phyloP scores from a whole-genome alignment of 2,113 vertebrate species.

The Microcebus lehilahytsara region DNA sequence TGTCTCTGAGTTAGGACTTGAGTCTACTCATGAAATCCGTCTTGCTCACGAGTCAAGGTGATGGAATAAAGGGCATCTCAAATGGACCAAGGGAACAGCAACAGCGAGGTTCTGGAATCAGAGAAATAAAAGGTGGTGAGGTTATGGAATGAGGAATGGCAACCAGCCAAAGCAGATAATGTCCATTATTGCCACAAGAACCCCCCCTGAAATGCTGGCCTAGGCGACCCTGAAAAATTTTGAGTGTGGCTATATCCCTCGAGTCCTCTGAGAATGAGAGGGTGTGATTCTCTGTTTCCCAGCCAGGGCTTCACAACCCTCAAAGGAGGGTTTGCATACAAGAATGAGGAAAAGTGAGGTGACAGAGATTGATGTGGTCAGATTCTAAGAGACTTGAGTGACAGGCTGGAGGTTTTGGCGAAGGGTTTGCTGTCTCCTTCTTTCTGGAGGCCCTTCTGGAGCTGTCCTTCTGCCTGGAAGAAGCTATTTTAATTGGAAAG shows the following conservation, averaged over 20 bases:
- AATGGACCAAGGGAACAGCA: rapidly evolving
- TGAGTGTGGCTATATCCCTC: neutral
- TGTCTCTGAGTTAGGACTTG: neutral
- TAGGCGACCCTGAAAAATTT: neutral
- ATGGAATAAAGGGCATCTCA: neutral
- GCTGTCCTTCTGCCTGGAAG: neutral
- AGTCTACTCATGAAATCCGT: neutral
- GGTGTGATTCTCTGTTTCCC: neutral
- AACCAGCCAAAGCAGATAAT: too few species aligned
- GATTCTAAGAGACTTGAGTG: neutral
- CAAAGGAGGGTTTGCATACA: neutral
- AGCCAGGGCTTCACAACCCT: neutral
- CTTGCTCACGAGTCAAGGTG: neutral
- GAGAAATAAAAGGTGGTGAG: neutral
- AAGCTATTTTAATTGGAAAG: neutral
- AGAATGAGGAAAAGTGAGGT: neutral
- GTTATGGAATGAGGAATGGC: neutral
- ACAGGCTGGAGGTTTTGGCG: neutral
- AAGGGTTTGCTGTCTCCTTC: neutral
- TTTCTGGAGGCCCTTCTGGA: neutral
- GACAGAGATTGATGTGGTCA: neutral
- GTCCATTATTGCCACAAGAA: neutral
- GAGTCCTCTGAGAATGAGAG: neutral
- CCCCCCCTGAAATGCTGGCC: neutral
- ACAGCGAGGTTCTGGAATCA: neutral